Conservation (phyloP, 2,113 vertebrate species). For the Spheniscus mendiculus region DNA sequence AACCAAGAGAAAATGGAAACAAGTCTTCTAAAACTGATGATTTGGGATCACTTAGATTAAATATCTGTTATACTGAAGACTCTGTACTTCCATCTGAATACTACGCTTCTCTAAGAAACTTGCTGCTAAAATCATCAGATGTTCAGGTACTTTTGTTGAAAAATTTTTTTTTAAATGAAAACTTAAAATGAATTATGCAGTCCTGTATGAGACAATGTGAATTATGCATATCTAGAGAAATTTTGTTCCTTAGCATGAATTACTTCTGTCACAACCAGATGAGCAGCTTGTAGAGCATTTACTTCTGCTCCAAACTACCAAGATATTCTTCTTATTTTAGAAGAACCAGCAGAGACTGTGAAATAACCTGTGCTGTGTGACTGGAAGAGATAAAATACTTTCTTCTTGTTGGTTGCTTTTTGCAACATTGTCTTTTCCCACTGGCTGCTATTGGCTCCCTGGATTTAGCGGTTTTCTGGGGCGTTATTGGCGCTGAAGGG, state of each 20-base stretch:
- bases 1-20: constrained; percentile 93
- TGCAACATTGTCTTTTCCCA: background rate
- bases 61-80: constrained; percentile 95
- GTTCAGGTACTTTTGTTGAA: constrained; percentile 81
- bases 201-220: background rate
- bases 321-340: background rate
- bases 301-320: background rate
- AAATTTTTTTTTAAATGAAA: background rate
- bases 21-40: constrained; percentile 92
- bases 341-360: background rate
- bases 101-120: constrained; percentile 86
- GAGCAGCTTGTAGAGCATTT: background rate
- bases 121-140: constrained; percentile 95
- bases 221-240: background rate
- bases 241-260: background rate
- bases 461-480: background rate
- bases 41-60: constrained; percentile 90
- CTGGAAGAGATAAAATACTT: background rate
- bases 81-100: constrained; percentile 91
- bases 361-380: background rate
- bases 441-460: background rate
- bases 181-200: background rate
- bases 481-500: background rate
- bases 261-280: background rate
- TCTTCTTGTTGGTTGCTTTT: background rate